phyloP scores from a whole-genome alignment of 2,888 invertebrate species.

The Netelia virgata region DNA sequence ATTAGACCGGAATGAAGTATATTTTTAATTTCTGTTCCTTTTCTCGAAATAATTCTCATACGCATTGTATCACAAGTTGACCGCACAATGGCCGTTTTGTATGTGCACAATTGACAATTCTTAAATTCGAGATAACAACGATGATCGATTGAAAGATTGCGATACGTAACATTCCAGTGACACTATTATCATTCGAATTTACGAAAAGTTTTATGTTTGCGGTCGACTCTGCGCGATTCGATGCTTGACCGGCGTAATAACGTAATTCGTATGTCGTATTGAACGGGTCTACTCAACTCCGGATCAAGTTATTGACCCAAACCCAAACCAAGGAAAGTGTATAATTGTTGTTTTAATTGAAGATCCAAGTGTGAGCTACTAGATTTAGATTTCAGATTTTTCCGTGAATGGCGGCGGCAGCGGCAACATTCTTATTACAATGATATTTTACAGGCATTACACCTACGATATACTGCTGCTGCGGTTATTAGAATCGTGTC shows the following conservation, averaged over 20 bases:
- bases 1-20: conserved; percentile 84
- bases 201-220: neutral
- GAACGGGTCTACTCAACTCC: neutral
- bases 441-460: conserved; percentile 37
- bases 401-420: neutral
- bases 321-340: neutral
- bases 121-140: conserved; percentile 13
- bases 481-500: conserved; percentile 63
- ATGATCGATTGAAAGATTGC: conserved; percentile 45
- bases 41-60: conserved; percentile 6
- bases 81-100: conserved; percentile 12
- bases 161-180: conserved; percentile 64
- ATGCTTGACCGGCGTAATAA: neutral
- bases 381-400: neutral
- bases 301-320: neutral
- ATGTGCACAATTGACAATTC: conserved; percentile 48
- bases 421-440: conserved; percentile 11
- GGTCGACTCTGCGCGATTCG: too few species aligned
- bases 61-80: conserved; percentile 2
- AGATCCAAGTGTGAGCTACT: neutral
- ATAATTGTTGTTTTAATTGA: neutral
- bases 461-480: neutral
- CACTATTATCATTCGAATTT: conserved; percentile 54
- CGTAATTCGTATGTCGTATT: neutral
- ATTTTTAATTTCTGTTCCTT: conserved; percentile 25